Evolutionary conservation across 2,113 vertebrate genomes (phyloP).

Genomic region (Lynx canadensis): DNA sequence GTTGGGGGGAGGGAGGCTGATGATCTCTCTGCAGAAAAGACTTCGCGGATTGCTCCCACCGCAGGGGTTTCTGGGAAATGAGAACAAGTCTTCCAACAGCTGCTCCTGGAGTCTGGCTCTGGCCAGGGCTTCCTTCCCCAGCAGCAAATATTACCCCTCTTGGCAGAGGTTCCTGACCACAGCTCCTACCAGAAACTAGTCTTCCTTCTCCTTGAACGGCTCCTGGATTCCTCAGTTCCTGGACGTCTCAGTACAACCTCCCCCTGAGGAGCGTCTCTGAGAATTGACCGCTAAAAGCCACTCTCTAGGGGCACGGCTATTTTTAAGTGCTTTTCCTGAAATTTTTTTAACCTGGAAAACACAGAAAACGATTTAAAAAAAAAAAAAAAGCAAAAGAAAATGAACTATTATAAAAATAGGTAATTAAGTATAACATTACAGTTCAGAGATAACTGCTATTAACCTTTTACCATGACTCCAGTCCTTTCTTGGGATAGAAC

Average conservation of each 20-base stretch:
- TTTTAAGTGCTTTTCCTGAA: background rate
- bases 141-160: background rate
- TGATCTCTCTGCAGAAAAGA: background rate
- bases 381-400: background rate
- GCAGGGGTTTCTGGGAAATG: background rate
- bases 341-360: background rate
- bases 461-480: background rate
- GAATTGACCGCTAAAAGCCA: background rate
- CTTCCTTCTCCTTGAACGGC: background rate
- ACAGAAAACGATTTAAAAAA: background rate
- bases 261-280: background rate
- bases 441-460: background rate
- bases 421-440: background rate
- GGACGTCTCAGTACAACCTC: background rate
- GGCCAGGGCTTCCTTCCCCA: background rate
- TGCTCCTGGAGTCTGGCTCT: background rate
- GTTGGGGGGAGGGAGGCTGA: fast-evolving
- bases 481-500: background rate
- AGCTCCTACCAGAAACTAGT: background rate
- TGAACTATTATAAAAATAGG: background rate
- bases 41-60: background rate
- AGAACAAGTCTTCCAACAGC: background rate
- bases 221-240: background rate
- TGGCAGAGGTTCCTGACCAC: background rate
- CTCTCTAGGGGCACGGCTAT: background rate